These are phyloP conservation scores for Apamea sordens DNA, from an alignment of 2,888 invertebrate species.

Conservation along the genomic window DNA sequence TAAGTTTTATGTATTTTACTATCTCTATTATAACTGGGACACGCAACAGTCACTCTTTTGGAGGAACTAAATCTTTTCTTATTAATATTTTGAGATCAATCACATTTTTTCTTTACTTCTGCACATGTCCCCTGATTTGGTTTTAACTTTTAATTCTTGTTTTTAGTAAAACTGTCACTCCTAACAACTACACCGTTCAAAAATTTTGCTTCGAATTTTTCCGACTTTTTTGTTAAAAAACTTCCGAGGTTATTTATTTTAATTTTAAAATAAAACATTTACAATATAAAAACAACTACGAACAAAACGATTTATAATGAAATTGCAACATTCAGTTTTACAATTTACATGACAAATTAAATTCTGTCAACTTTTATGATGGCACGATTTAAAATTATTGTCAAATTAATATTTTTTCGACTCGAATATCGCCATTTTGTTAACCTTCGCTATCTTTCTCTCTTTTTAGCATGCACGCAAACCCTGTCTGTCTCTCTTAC, in stretches of 20 bases:
- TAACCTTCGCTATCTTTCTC: conserved; percentile 34
- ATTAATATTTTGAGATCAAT: conserved; percentile 84
- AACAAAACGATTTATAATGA: conserved; percentile 54
- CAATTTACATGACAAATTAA: conserved; percentile 62
- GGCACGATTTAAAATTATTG: conserved; percentile 65
- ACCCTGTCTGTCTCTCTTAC: conserved; percentile 38
- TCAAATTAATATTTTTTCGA: conserved; percentile 46
- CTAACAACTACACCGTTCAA: conserved; percentile 43
- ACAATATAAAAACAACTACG: conserved; percentile 60
- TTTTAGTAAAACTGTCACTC: conserved; percentile 55
- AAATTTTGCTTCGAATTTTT: conserved; percentile 42
- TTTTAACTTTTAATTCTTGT: conserved; percentile 54
- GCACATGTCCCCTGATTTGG: conserved; percentile 74
- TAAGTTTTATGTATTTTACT: conserved; percentile 68
- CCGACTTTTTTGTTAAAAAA: conserved; percentile 21
- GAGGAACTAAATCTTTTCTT: conserved; percentile 84
- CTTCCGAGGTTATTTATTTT: conserved; percentile 43
- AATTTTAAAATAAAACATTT: conserved; percentile 48
- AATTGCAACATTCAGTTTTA: conserved; percentile 57
- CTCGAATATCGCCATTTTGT: conserved; percentile 46
- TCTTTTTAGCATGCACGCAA: conserved; percentile 14
- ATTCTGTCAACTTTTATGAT: conserved; percentile 60
- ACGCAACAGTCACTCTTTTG: conserved; percentile 75
- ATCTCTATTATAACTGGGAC: conserved; percentile 78
- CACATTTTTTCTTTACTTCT: conserved; percentile 72